Percentiles rank a stretch among this genome's conserved stretches.
phyloP scores from a whole-genome alignment of 2,797 vertebrate genomes.

The Aythya fuligula region DNA sequence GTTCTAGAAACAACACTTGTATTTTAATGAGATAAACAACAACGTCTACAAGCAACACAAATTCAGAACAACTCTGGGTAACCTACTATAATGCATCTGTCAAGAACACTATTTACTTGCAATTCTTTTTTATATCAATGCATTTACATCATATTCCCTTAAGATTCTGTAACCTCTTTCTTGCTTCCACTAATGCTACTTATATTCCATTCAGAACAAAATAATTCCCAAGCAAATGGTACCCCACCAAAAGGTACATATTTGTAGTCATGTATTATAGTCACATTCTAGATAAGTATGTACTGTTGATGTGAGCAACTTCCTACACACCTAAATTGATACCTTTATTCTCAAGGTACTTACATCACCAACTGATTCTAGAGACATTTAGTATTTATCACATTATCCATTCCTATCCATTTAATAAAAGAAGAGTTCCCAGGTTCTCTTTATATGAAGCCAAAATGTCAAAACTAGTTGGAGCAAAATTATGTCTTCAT shows the following conservation, averaged over 20 bases:
- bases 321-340: background rate
- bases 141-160: background rate
- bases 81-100: background rate
- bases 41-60: background rate
- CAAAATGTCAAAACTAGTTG: background rate
- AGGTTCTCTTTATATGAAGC: background rate
- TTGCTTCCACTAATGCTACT: background rate
- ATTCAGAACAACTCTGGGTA: background rate
- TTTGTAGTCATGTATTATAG: background rate
- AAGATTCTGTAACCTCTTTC: background rate
- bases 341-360: background rate
- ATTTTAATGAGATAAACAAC: background rate
- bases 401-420: background rate
- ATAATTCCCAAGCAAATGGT: background rate
- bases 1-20: background rate
- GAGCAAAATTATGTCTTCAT: background rate
- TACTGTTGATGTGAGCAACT: background rate
- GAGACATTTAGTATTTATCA: background rate
- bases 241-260: background rate
- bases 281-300: background rate
- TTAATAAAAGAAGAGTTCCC: background rate
- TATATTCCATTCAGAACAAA: background rate
- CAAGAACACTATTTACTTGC: background rate
- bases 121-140: background rate
- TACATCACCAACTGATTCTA: background rate